Percentiles rank a stretch among this genome's conserved stretches.
Conservation (phyloP, 2,888 invertebrate species). For the Tachina lurida region DNA sequence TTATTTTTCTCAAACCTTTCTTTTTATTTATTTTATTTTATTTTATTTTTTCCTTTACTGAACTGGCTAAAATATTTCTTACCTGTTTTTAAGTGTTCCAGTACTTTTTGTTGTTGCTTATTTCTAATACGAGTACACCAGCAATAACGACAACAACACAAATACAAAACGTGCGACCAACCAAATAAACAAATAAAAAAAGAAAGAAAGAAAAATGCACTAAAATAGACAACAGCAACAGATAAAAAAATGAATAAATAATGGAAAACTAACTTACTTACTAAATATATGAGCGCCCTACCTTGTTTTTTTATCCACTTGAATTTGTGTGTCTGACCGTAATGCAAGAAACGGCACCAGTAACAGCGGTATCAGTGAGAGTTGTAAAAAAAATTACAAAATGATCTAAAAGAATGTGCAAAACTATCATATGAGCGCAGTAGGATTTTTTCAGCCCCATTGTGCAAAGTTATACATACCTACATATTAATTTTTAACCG, state of each 20-base stretch:
- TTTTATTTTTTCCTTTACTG: conserved; percentile 11
- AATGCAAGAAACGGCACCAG: conserved; percentile 36
- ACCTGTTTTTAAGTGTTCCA: conserved; percentile 36
- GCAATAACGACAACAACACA: not conserved
- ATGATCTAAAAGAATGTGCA: conserved; percentile 38
- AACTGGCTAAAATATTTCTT: conserved; percentile 37
- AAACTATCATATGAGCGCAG: conserved; percentile 19
- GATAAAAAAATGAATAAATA: conserved; percentile 11
- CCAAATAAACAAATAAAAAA: conserved; percentile 27
- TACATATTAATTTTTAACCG: too few relatives aligned
- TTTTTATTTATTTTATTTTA: not conserved
- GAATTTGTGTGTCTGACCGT: conserved; percentile 39
- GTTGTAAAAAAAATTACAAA: conserved; percentile 48
- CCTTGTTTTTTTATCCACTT: conserved; percentile 34
- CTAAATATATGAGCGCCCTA: conserved; percentile 38
- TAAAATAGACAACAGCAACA: conserved; percentile 6
- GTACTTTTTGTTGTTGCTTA: conserved; percentile 5
- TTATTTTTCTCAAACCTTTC: conserved; percentile 37
- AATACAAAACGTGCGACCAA: conserved; percentile 50
- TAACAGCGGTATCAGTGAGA: conserved; percentile 32
- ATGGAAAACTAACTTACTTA: conserved; percentile 26
- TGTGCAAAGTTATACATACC: not conserved
- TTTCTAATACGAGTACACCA: conserved; percentile 21
- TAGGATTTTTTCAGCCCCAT: conserved; percentile 14
- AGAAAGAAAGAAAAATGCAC: conserved; percentile 31